Evolutionary conservation across 2,888 invertebrate species (phyloP), one percentile per base, ranked within the genome.

Genomic region (Podabrus alpinus): DNA sequence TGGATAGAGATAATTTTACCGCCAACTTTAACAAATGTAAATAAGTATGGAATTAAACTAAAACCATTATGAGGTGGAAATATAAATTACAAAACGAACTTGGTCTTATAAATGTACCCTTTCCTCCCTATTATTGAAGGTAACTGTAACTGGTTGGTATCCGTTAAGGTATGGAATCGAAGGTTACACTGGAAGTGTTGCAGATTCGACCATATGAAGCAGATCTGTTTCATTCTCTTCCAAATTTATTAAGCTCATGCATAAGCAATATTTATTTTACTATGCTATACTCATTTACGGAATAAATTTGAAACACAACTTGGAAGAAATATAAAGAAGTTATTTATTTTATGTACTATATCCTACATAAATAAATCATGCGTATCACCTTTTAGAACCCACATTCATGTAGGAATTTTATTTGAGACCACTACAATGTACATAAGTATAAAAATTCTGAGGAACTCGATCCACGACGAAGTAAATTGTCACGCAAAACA

Each of bases 361-460:
- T 71, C 67, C 59, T 67, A 74, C 45, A 70, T 24, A 68, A 25
- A 77, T 77, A 77, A 77, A 77, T 73, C 75, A 73, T 75, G 68
- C 73, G 69, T 75, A 75, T 77, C 72, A 72, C 66, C 67, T 64
- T 68, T 61, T 70, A 62, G 66, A 70, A 45, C 70, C 67, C 59
- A 64, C 64, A 73, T 69, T 70, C 73, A 77, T 70, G 61, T 67
- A n/a, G 72, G 62, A 62, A 72, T 68, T 74, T 66, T 69, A 68
- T 68, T 77, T 76, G 77, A 75, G 74, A 77, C 76, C 77, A 74
- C 74, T 78, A 74, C 78, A 79, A 79, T 79, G 74, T 45, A n/a
- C n/a, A 21, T 21, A 79, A 80, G 78, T 80, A 78, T 79, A 79
- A 76, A 79, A 77, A 79, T 76, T 72, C 77, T 59, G 71, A 75